Conservation (phyloP, 2,888 invertebrate species). For the Scaptomyza caliginosa region DNA sequence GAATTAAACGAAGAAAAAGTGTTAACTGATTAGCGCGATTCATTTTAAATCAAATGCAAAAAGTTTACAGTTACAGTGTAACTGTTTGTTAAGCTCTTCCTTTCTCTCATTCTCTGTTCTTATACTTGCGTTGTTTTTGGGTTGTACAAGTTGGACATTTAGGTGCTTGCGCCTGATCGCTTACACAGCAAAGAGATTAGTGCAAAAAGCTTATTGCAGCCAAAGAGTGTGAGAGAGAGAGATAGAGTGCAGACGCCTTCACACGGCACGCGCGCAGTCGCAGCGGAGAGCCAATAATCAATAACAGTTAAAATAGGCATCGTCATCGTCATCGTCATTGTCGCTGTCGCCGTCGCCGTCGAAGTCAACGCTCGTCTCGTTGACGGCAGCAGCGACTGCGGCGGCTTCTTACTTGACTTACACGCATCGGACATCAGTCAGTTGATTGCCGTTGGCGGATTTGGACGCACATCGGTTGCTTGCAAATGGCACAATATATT, state of each 20-base stretch:
- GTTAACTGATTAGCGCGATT: too few relatives aligned
- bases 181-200: slow-evolving; percentile 8
- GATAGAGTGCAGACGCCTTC: slow-evolving; percentile 1
- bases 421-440: slow-evolving; percentile 67
- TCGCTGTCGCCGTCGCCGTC: slow-evolving; percentile 14
- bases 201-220: background rate
- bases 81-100: background rate
- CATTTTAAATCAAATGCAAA: too few relatives aligned
- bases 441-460: slow-evolving; percentile 73
- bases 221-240: background rate
- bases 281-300: slow-evolving; percentile 19
- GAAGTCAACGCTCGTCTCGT: background rate
- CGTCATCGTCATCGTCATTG: slow-evolving; percentile 2
- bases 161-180: background rate
- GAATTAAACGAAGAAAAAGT: too few relatives aligned
- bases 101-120: background rate
- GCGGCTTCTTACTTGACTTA: slow-evolving; percentile 45
- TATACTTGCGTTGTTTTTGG: background rate
- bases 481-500: slow-evolving; percentile 4
- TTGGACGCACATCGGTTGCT: slow-evolving; percentile 60
- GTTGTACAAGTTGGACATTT: background rate
- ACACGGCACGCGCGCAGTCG: slow-evolving; percentile 65
- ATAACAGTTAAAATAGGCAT: background rate
- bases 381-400: background rate
- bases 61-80: background rate